Percentiles rank a stretch among this genome's conserved stretches.
Evolutionary conservation across 2,888 invertebrate species (phyloP).

Genomic region (Blastobasis adustella): DNA sequence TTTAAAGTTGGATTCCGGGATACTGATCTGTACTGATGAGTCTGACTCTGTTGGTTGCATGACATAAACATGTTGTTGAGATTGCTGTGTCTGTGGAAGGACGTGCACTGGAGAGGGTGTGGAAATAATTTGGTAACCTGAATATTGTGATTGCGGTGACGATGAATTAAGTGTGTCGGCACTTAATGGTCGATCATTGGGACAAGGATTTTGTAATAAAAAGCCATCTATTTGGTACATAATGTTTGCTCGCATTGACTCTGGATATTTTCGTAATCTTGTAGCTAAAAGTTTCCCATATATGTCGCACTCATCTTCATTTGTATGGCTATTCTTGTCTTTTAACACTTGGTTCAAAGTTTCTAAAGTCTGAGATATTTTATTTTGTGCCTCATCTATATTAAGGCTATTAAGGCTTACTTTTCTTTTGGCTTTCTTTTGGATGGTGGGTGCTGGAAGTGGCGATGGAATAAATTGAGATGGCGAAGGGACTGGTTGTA

Average conservation of each 20-base stretch:
- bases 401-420: not conserved
- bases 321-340: not conserved
- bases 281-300: slow-evolving; percentile 4
- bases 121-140: not conserved
- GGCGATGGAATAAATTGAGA: not conserved
- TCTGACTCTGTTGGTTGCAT: too few relatives aligned
- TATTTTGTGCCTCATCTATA: slow-evolving; percentile 5
- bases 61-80: too few relatives aligned
- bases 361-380: slow-evolving; percentile 1
- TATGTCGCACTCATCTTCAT: slow-evolving; percentile 5
- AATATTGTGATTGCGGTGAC: not conserved
- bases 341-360: not conserved
- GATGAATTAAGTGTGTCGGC: not conserved
- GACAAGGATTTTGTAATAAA: not conserved
- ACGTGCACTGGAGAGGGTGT: not conserved
- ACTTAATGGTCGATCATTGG: not conserved
- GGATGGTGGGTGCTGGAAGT: not conserved
- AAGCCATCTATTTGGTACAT: slow-evolving; percentile 7
- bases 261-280: slow-evolving; percentile 3
- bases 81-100: too few relatives aligned
- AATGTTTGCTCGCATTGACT: not conserved
- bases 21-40: too few relatives aligned
- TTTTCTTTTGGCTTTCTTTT: not conserved
- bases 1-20: too few relatives aligned
- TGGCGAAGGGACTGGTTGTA: not conserved